Base-by-base conservation (phyloP, 2,113 vertebrate species). In the Cygnus atratus region DNA sequence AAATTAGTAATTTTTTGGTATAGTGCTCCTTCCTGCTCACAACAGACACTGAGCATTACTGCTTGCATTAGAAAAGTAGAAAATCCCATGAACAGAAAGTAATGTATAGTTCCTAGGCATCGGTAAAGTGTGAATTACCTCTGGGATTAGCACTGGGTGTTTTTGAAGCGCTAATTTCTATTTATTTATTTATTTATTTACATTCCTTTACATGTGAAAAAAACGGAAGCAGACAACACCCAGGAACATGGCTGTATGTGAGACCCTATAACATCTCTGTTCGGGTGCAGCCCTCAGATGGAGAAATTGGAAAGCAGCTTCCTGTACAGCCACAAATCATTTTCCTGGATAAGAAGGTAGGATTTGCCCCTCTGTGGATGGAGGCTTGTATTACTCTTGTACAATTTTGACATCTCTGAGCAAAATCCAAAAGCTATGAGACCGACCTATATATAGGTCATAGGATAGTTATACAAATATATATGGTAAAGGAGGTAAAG, bases 321-420 rank as follows among this genome's bases (percentile, higher is more conserved):
- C 81, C 95, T 6, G 84, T 97, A 7, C 98, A 98, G 31, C 98
- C 97, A 1, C 91, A 95, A 67, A 95, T 98, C 0, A 46, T 97
- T 68, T 98, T 98, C 78, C 93, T 98, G 94, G 98, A 98, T 61
- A 85, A 82, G 81, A 94, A 97, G 98, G 98, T 98, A 97, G 43
- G 70, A 84, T 82, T 79, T 87, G 0, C 2, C 19, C 25, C 29
- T 61, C 29, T 74, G 13, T 84, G 24, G 19, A 18, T 37, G 33
- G 20, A 41, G 0, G 2, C 0, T 35, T 50, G 3, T 41, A 4
- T 77, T 73, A 50, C 46, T 63, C 66, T 20, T 86, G 18, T 52
- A 13, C 1, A 6, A 24, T 71, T 63, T 24, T 75, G 19, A 10
- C 5, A 63, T 24, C 71, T 72, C 16, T 18, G 41, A 76, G 63